Evolutionary conservation across 2,888 invertebrate genomes (phyloP), one percentile per base, ranked within the genome.

Genomic region (Athetis lepigone): DNA sequence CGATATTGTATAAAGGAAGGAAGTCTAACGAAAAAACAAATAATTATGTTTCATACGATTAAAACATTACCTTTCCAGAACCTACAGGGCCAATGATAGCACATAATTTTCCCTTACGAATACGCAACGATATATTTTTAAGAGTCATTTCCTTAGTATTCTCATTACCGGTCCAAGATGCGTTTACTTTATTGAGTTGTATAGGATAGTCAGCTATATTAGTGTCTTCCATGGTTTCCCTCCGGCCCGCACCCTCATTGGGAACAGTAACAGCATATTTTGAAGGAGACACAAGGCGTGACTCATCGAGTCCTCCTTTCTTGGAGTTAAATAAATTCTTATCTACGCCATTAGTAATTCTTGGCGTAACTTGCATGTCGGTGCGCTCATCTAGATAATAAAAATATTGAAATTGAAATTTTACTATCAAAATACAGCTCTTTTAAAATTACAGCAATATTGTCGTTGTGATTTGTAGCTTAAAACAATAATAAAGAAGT

Each of bases 81-180:
- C 98, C 99, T 4, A 98, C 98, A 0, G 98, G 97, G 1, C 98
- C 98, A 69, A 98, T 97, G 5, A 99, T 92, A 0, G 97, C 98
- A 78, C 97, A 96, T 4, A 98, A 91, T 83, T 96, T 96, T 0
- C 96, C 96, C 52, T 91, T 93, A 23, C 94, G 91, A 7, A 97
- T 88, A 1, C 95, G 90, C 47, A 97, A 75, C 37, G 95, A 96
- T 16, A 97, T 90, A 73, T 88, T 94, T 81, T 95, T 95, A 36
- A 96, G 88, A 1, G 91, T 92, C 54, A 96, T 92, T 21, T 95
- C 93, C 4, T 79, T 69, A 0, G 68, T 29, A 23, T 94, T 91
- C 2, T 83, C 79, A 0, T 83, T 77, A 11, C 67, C 77, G 25
- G 83, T 77, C 96, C 96, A 91, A 25, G 92, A 85, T 29, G 95